Base-by-base conservation (phyloP, 1,140 invertebrate genomes). In the Oryzaephilus surinamensis region DNA sequence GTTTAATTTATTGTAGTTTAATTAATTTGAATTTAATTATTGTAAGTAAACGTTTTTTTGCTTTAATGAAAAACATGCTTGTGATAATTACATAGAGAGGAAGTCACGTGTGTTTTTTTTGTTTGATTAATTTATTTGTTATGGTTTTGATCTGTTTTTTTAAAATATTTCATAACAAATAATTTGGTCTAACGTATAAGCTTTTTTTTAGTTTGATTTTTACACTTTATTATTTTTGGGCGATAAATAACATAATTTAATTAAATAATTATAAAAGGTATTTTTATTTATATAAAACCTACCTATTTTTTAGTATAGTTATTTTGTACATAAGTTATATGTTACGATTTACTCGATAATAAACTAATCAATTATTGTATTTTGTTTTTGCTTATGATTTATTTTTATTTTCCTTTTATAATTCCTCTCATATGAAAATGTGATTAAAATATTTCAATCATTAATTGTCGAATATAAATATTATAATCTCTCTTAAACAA, bases 301-400 rank as follows among this genome's bases (percentile, higher is more conserved):
- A 36, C 11, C 26, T 36, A 36, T 27, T 26, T 14, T 16, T 6
- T 45, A 46, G 44, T 30, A 27, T 46, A 42, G 44, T 38, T 40
- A 21, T 42, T 42, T 46, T 46, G 44, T 46, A 46, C 42, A 46
- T 46, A 46, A 38, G 39, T 46, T 46, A 46, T 46, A 46, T 34
- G 38, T 46, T 41, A 36, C 28, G 26, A 38, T 46, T 45, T 41
- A 46, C 40, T 46, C 40, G 38, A 42, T 31, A 46, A 46, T 46
- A 46, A 46, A 46, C 44, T 46, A 46, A 46, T 46, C 35, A 33
- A 42, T 46, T 31, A 34, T 34, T 43, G 12, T 38, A 23, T 32
- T 35, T 36, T 38, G 32, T 41, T 10, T 36, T 36, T 30, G 32
- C 14, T 33, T 33, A 30, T 31, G 13, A 3, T 38, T 31, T 31